Evolutionary conservation across 1,140 invertebrate genomes (phyloP).

Genomic region (Nasonia giraulti): DNA sequence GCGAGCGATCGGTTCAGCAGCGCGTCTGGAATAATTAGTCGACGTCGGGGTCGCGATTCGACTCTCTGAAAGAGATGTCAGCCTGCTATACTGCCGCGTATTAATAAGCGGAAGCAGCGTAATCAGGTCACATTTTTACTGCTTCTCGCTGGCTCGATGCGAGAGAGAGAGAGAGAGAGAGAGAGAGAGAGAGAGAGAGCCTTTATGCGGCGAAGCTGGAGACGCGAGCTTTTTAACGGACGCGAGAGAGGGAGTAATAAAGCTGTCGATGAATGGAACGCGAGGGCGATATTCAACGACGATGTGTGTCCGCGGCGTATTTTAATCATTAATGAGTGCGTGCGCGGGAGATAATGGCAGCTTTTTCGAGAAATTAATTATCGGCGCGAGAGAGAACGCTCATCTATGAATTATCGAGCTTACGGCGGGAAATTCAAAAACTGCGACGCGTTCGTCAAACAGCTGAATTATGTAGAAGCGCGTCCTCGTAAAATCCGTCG

Average conservation of each 20-base stretch:
- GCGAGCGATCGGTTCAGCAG: background rate
- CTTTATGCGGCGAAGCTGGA: background rate
- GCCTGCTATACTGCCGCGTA: background rate
- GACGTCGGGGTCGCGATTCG: background rate
- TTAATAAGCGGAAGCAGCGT: background rate
- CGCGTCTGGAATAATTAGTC: background rate
- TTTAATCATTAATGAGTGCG: background rate
- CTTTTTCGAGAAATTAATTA: too few relatives aligned
- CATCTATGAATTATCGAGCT: too few relatives aligned
- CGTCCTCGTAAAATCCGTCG: background rate
- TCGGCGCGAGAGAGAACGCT: too few relatives aligned
- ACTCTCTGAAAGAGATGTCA: background rate
- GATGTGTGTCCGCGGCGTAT: background rate
- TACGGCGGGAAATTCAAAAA: too few relatives aligned
- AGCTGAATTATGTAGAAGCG: background rate
- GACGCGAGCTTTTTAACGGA: background rate
- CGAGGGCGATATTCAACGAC: background rate
- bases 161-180: background rate
- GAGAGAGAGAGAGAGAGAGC: background rate
- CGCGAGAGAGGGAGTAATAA: background rate
- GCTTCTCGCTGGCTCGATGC: background rate
- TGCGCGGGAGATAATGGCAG: background rate
- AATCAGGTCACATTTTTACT: constrained; percentile 12
- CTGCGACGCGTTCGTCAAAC: background rate
- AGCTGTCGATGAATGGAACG: background rate